A percentile compares a stretch with the other conserved stretches of the same genome.
Evolutionary conservation across 2,888 invertebrate genomes (phyloP).

Genomic region (Morpho helenor): DNA sequence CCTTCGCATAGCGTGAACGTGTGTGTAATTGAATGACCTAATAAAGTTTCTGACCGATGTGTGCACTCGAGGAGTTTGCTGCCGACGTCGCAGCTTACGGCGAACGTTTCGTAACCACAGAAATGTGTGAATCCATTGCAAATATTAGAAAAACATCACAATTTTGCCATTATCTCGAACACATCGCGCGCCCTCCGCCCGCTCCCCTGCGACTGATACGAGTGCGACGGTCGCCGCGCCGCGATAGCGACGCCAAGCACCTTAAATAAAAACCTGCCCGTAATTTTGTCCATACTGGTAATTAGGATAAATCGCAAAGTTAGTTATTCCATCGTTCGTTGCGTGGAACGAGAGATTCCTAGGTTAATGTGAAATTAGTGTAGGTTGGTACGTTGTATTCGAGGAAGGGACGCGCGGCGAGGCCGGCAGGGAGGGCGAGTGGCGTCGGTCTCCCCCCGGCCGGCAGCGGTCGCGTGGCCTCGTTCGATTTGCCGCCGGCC

Average conservation of each 20-base stretch:
- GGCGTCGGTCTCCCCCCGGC: slow-evolving; percentile 37
- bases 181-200: slow-evolving; percentile 52
- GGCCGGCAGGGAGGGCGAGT: slow-evolving; percentile 40
- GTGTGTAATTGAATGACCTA: not conserved
- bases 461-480: slow-evolving; percentile 54
- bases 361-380: slow-evolving; percentile 61
- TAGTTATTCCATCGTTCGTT: slow-evolving; percentile 68
- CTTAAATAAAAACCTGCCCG: slow-evolving; percentile 54
- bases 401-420: slow-evolving; percentile 59
- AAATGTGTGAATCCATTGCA: slow-evolving; percentile 30
- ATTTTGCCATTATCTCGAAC: slow-evolving; percentile 72
- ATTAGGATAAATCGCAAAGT: slow-evolving; percentile 64
- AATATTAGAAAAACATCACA: slow-evolving; percentile 73
- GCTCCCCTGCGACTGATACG: slow-evolving; percentile 65
- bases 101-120: too few relatives aligned
- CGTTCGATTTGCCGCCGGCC: slow-evolving; percentile 71
- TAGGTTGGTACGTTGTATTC: slow-evolving; percentile 65
- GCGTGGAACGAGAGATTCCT: slow-evolving; percentile 74
- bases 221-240: slow-evolving; percentile 59
- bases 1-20: slow-evolving; percentile 12
- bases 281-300: slow-evolving; percentile 71
- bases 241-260: slow-evolving; percentile 46
- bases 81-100: slow-evolving; percentile 24
- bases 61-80: slow-evolving; percentile 22
- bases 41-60: not conserved